Conservation (phyloP, 2,888 invertebrate species). For the Eledona agricola region DNA sequence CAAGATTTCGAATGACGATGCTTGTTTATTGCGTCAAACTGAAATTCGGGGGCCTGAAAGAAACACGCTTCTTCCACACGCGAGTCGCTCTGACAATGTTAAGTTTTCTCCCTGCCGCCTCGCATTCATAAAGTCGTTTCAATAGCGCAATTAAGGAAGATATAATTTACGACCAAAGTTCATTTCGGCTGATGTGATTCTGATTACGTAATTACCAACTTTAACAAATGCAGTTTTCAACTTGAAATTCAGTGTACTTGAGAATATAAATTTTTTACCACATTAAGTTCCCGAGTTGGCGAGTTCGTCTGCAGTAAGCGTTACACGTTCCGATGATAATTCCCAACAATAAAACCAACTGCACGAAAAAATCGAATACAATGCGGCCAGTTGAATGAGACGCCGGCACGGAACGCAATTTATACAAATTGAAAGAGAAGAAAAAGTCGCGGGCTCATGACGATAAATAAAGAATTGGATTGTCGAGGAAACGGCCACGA, state of each 20-base stretch:
- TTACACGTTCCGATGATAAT: slow-evolving; percentile 28
- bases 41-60: no score
- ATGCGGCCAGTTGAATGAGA: slow-evolving; percentile 20
- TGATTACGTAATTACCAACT: slow-evolving; percentile 37
- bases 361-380: slow-evolving; percentile 24
- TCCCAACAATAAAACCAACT: slow-evolving; percentile 21
- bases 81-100: slow-evolving; percentile 23
- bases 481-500: slow-evolving; percentile 4
- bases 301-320: slow-evolving; percentile 18
- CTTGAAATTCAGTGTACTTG: slow-evolving; percentile 30
- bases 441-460: slow-evolving; percentile 17
- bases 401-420: slow-evolving; percentile 26
- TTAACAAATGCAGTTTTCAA: slow-evolving; percentile 32
- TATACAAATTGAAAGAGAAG: slow-evolving; percentile 29
- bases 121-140: slow-evolving; percentile 33
- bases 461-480: slow-evolving; percentile 18
- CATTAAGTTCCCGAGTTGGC: slow-evolving; percentile 22
- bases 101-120: slow-evolving; percentile 24
- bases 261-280: slow-evolving; percentile 29
- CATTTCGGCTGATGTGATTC: slow-evolving; percentile 37
- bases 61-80: no score
- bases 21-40: slow-evolving; percentile 13
- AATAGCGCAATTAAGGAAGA: slow-evolving; percentile 34
- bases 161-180: slow-evolving; percentile 36
- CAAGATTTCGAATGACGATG: slow-evolving; percentile 19